Conservation (phyloP, 2,888 invertebrate genomes). For the Hyles lineata region DNA sequence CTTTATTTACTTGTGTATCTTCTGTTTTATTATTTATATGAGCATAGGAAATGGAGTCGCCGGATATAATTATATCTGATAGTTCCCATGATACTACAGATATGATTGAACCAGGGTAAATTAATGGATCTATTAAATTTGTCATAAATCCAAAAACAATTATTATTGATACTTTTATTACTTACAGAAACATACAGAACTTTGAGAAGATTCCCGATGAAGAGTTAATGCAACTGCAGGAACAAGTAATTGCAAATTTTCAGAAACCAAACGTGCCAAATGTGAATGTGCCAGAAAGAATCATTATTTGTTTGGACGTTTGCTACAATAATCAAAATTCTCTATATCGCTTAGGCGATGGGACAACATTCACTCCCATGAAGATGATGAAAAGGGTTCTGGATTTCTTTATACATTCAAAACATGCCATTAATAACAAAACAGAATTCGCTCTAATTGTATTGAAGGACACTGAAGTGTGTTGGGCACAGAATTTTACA, state of each 20-base stretch:
- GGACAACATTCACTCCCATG: conserved; percentile 82
- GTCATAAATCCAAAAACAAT: not conserved
- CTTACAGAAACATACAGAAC: conserved; percentile 4
- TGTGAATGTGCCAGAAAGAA: conserved; percentile 86
- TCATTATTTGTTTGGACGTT: conserved; percentile 87
- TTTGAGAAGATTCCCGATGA: conserved; percentile 16
- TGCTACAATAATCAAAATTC: conserved; percentile 84
- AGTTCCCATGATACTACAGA: conserved; percentile 48
- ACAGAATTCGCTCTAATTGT: conserved; percentile 87
- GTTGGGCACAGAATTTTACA: conserved; percentile 87
- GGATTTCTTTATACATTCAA: conserved; percentile 86
- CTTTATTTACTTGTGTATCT: not conserved
- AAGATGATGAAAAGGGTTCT: conserved; percentile 87
- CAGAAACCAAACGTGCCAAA: conserved; percentile 78
- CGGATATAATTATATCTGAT: conserved; percentile 53
- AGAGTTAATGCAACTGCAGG: conserved; percentile 47
- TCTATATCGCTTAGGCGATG: conserved; percentile 80
- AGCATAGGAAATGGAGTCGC: conserved; percentile 54
- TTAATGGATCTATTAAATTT: not conserved
- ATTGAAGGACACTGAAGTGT: conserved; percentile 80
- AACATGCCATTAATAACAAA: conserved; percentile 83
- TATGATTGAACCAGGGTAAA: conserved; percentile 49
- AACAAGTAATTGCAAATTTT: conserved; percentile 73
- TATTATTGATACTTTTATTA: not conserved
- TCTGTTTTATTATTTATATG: not conserved